Evolutionary conservation across 2,888 invertebrate genomes (phyloP).

Genomic region (Junonia oenone): DNA sequence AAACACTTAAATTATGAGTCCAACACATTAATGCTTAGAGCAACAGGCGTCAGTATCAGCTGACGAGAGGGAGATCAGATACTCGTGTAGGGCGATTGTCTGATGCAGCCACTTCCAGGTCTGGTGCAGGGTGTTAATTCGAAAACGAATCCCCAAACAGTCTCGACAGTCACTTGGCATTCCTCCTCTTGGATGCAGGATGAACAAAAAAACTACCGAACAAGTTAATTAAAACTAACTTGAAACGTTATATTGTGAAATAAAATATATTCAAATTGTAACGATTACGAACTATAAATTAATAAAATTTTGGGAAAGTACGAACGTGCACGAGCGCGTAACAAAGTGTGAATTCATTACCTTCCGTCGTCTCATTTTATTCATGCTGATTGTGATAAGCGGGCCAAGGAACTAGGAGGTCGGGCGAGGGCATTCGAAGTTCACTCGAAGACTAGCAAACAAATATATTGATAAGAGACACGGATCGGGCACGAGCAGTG

Average conservation of each 20-base stretch:
- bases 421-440: constrained; percentile 74
- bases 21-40: constrained; percentile 49
- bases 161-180: constrained; percentile 86
- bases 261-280: constrained; percentile 27
- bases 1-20: constrained; percentile 44
- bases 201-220: constrained; percentile 65
- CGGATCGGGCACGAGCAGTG: constrained; percentile 65
- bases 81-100: constrained; percentile 92
- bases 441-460: constrained; percentile 64
- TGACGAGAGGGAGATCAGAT: constrained; percentile 88
- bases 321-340: constrained; percentile 44
- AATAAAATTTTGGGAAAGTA: constrained; percentile 27
- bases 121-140: constrained; percentile 92
- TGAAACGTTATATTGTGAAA: constrained; percentile 33
- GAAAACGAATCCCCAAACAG: constrained; percentile 93
- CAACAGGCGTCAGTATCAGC: constrained; percentile 82
- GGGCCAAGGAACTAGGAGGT: constrained; percentile 66
- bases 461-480: constrained; percentile 72
- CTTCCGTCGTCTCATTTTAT: constrained; percentile 69
- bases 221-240: constrained; percentile 43
- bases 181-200: constrained; percentile 78
- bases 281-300: constrained; percentile 21
- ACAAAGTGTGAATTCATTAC: constrained; percentile 59
- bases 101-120: constrained; percentile 97
- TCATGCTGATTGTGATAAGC: constrained; percentile 68